Percentiles rank a stretch among this genome's conserved stretches.
Evolutionary conservation across 2,797 vertebrate species (phyloP).

Genomic region (Euthynnus affinis): DNA sequence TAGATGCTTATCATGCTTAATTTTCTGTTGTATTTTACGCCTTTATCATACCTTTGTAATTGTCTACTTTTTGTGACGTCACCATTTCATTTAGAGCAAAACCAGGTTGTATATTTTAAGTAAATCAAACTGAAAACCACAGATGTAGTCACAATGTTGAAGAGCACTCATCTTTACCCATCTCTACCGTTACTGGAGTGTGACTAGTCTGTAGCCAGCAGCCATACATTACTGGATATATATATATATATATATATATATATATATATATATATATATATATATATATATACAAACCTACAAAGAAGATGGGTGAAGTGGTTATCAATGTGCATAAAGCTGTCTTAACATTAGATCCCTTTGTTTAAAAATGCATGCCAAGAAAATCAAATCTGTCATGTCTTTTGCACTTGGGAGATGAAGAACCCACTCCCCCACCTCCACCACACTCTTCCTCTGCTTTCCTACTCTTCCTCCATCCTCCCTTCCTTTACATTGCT

Average conservation of each 20-base stretch:
- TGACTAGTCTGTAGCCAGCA: not conserved
- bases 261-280: slow-evolving; percentile 29
- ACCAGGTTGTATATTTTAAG: not conserved
- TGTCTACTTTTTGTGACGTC: no score
- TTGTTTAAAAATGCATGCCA: slow-evolving; percentile 44
- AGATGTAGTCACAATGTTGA: not conserved
- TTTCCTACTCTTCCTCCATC: slow-evolving; percentile 15
- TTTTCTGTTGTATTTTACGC: no score
- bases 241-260: slow-evolving; percentile 30
- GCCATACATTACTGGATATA: not conserved
- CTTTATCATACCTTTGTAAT: no score
- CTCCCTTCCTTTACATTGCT: slow-evolving; percentile 1
- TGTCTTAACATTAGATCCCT: slow-evolving; percentile 6
- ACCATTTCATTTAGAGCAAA: not conserved
- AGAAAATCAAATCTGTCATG: slow-evolving; percentile 47
- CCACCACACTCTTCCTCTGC: slow-evolving; percentile 12
- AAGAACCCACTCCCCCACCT: slow-evolving; percentile 16
- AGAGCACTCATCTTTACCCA: not conserved
- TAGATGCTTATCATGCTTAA: no score
- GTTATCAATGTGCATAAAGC: slow-evolving; percentile 25
- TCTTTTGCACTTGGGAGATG: slow-evolving; percentile 38
- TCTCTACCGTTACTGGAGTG: not conserved
- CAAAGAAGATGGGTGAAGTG: not conserved
- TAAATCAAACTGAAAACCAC: not conserved
- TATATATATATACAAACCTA: slow-evolving; percentile 33